Evolutionary conservation across 2,888 invertebrate species (phyloP), one percentile per base, ranked within the genome.

Genomic region (Dicyrtomina minuta): DNA sequence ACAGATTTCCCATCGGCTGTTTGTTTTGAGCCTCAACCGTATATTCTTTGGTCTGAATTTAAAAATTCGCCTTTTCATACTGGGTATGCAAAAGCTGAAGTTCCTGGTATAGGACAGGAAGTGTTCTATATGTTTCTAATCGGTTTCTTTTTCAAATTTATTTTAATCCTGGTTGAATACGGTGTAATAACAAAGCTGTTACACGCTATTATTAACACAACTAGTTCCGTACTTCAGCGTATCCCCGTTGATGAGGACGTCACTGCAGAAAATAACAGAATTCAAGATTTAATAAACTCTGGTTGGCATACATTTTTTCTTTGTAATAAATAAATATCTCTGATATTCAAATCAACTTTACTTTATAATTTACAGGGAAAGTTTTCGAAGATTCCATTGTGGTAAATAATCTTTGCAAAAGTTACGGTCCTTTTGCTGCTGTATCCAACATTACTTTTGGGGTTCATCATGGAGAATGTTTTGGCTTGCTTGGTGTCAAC

Each of bases 361-460:
- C 33, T 43, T 41, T 12, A 20, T 41, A 17, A 12, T 12, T 53
- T 65, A 2, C 26, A 76, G 76, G 73, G 13, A 56, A 64, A 10
- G 43, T 61, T 0, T 62, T 55, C 58, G 73, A 74, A 8, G 75
- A 76, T 69, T 76, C 76, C 5, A 43, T 76, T 1, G 67, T 77
- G 15, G 74, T 76, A 1, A 49, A 73, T 3, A 66, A 75, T 24
- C 44, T 77, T 10, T 71, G 73, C 43, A 77, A 77, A 59, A 74
- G 74, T n/a, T 77, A 73, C 75, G 81, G 82, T 0, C 72, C 82
- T 0, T 79, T 84, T 56, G 76, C 83, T 51, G 89, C 89, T 0
- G 89, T 91, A 0, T 83, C 85, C 53, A 87, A 87, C 15, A 81
- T 91, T 65, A 87, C 85, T 79, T 88, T 92, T 79, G 87, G 87